Evolutionary conservation across 1,140 invertebrate genomes (phyloP).

Genomic region (Mycetomoellerius zeteki): DNA sequence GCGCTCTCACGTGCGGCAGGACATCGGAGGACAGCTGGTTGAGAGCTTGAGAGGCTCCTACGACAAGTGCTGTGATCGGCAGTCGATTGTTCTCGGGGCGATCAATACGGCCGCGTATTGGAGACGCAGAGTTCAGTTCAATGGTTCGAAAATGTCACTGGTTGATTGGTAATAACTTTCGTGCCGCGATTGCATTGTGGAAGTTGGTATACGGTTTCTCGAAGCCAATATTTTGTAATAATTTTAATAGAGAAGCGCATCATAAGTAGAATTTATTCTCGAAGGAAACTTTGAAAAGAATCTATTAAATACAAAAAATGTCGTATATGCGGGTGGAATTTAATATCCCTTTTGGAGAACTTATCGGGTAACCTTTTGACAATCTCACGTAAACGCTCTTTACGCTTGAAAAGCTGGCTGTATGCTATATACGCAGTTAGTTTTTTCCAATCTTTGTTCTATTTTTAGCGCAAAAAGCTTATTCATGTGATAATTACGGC

Average conservation of each 20-base stretch:
- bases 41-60: constrained; percentile 55
- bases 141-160: constrained; percentile 7
- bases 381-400: constrained; percentile 8
- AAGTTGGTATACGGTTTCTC: not conserved
- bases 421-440: too few relatives aligned
- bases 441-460: constrained; percentile 7
- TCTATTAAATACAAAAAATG: not conserved
- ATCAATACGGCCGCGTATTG: constrained; percentile 46
- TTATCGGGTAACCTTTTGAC: not conserved
- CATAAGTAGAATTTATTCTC: too few relatives aligned
- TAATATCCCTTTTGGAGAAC: constrained; percentile 16
- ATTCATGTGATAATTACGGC: constrained; percentile 19
- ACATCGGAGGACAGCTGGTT: constrained; percentile 66
- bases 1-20: constrained; percentile 59
- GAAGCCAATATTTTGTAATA: not conserved
- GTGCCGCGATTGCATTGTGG: not conserved
- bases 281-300: not conserved
- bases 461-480: constrained; percentile 6
- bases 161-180: constrained; percentile 16
- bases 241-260: not conserved
- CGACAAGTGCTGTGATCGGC: constrained; percentile 63
- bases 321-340: constrained; percentile 29
- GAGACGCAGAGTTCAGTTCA: constrained; percentile 17
- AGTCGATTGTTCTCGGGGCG: constrained; percentile 48
- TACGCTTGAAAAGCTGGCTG: not conserved